A percentile compares a stretch with the other conserved stretches of the same genome.
Conservation (phyloP, 2,113 vertebrate species). For the Bostrychus sinensis region DNA sequence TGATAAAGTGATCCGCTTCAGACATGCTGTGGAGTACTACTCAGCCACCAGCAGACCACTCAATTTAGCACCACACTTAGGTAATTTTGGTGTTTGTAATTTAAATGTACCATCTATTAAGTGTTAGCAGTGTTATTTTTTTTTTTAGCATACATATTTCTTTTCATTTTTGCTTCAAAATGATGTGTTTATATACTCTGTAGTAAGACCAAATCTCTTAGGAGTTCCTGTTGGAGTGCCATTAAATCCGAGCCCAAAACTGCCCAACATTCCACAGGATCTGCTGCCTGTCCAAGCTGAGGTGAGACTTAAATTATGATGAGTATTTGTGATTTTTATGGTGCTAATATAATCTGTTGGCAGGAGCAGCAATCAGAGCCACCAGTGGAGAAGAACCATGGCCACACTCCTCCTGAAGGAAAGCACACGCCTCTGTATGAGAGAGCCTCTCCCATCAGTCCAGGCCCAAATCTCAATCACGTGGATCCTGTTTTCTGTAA, state of each 20-base stretch:
- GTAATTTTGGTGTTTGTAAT: slow-evolving; percentile 72
- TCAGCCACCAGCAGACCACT: slow-evolving; percentile 87
- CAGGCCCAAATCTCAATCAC: slow-evolving; percentile 84
- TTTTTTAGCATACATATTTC: no score
- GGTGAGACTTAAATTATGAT: slow-evolving; percentile 74
- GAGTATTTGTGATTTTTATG: not conserved
- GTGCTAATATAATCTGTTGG: not conserved
- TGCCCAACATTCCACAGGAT: slow-evolving; percentile 90
- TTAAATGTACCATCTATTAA: no score
- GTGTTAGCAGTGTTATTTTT: no score
- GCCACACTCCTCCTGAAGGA: slow-evolving; percentile 91
- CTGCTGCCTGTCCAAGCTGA: slow-evolving; percentile 83
- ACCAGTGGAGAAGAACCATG: slow-evolving; percentile 82
- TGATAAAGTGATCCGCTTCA: slow-evolving; percentile 94
- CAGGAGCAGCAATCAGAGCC: slow-evolving; percentile 81
- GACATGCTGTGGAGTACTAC: slow-evolving; percentile 95
- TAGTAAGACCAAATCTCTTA: slow-evolving; percentile 89
- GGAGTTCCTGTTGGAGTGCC: slow-evolving; percentile 86
- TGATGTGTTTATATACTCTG: slow-evolving; percentile 41
- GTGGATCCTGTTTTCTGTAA: slow-evolving; percentile 85
- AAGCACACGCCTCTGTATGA: slow-evolving; percentile 95
- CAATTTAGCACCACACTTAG: slow-evolving; percentile 84
- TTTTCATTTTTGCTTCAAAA: not conserved
- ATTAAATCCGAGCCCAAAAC: slow-evolving; percentile 84
- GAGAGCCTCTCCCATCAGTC: slow-evolving; percentile 89